phyloP scores from a whole-genome alignment of 2,113 vertebrate genomes.

The Python bivittatus region DNA sequence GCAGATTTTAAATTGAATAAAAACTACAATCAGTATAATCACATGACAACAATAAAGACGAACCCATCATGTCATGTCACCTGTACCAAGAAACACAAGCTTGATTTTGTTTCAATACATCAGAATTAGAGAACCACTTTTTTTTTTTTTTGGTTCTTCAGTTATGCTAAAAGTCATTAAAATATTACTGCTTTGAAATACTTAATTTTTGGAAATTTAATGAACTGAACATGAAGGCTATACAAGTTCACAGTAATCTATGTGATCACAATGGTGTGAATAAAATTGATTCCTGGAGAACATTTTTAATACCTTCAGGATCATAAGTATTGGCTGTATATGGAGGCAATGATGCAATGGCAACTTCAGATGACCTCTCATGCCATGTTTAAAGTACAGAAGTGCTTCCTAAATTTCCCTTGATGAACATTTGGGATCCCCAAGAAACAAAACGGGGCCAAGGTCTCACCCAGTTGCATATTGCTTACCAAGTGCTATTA shows the following conservation, averaged over 20 bases:
- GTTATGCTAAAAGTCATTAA: not conserved
- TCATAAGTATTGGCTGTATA: not conserved
- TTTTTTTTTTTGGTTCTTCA: too few species aligned
- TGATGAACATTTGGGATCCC: not conserved
- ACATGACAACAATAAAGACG: not conserved
- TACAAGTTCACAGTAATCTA: not conserved
- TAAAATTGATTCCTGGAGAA: too few species aligned
- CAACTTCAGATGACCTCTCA: not conserved
- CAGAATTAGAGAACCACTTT: too few species aligned
- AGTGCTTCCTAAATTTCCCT: too few species aligned
- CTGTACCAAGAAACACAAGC: too few species aligned
- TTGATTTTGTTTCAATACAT: too few species aligned
- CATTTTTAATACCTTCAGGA: too few species aligned
- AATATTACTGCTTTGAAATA: not conserved
- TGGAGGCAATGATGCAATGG: not conserved
- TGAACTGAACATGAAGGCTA: not conserved
- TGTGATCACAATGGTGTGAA: not conserved
- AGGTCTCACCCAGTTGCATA: not conserved
- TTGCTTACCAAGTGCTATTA: not conserved
- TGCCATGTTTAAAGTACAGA: not conserved
- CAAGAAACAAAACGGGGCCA: not conserved
- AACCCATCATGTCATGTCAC: too few species aligned
- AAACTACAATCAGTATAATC: not conserved
- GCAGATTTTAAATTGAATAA: not conserved
- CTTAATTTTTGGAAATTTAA: not conserved